Evolutionary conservation across 2,113 vertebrate species (phyloP).

Genomic region (Lepisosteus osseus): DNA sequence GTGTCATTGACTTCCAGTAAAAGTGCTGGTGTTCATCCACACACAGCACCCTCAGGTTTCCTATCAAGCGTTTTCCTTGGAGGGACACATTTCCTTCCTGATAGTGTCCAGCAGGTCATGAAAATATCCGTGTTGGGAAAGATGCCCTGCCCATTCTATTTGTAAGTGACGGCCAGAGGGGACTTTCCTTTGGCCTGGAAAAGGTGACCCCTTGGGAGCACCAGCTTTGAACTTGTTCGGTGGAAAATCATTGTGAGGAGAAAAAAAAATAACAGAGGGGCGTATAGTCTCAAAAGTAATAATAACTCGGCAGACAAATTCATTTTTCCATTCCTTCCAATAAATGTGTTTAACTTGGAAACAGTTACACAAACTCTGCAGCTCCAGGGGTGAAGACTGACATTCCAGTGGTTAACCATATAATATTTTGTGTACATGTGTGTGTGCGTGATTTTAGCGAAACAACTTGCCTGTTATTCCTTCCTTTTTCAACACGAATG

Average conservation of each 20-base stretch:
- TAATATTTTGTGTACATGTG: not conserved
- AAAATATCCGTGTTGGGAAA: conserved; percentile 38
- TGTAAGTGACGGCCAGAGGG: not conserved
- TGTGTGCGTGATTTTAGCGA: not conserved
- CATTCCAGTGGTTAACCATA: not conserved
- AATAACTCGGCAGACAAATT: not conserved
- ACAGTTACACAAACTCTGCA: conserved; percentile 4
- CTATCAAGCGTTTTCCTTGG: conserved; percentile 51
- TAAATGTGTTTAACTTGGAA: conserved; percentile 6
- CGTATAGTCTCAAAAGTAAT: not conserved
- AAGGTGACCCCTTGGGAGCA: not conserved
- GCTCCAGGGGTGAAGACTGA: not conserved
- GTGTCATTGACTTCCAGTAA: too few species aligned
- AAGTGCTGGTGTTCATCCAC: too few species aligned
- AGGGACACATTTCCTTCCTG: conserved; percentile 57
- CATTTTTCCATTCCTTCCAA: not conserved
- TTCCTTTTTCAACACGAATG: not conserved
- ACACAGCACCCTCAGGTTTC: conserved; percentile 18
- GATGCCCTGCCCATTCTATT: not conserved
- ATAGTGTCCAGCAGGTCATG: conserved; percentile 47
- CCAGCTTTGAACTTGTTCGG: not conserved
- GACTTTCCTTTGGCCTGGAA: not conserved
- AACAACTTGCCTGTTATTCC: too few species aligned
- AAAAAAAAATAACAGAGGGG: not conserved
- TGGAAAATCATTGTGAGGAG: not conserved